Base-by-base conservation (phyloP, 64 coral and sea anemone genomes). In the Stylophora pistillata region DNA sequence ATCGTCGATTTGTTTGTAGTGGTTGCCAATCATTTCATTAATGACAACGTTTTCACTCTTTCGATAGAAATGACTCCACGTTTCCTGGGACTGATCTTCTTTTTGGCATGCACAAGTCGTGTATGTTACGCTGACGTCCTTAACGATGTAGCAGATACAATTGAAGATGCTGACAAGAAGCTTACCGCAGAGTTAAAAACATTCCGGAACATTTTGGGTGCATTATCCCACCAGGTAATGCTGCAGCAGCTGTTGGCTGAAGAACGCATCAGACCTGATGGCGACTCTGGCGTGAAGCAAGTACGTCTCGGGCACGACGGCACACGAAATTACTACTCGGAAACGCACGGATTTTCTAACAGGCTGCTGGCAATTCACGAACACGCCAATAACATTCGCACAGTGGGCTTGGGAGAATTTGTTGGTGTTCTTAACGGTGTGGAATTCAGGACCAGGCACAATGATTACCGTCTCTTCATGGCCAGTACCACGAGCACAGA, bases 391-490 rank as follows among this genome's bases (percentile, higher is more conserved):
- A 94, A 94, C n/a, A 78, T 85, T 21, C 87, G 92, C 59, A 94
- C 92, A 9, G 92, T 94, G 14, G 92, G 92, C 17, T 52, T 94
- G 73, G 92, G 92, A 23, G 92, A 94, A 61, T 84, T 94, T 58
- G 78, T 94, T 83, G 92, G 29, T 9, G 87, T 94, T 28, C 64
- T 94, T 15, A 94, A 94, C 28, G 92, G 92, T 37, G 92, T 94
- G 23, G 92, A 94, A 72, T 94, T 94, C 74, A 88, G 92, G 25
- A 94, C 92, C 26, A 89, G 92, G 56, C 92, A 94, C 55, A 94
- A 94, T 56, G 92, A 94, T 73, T 94, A 94, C 56, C 92, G 92
- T 41, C 80, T 94, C 26, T 85, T 73, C 87, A 89, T 86, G 87
- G 78, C 92, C 6, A 72, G 28, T 61, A 74, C 28, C 54, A 72